Evolutionary conservation across 1,140 invertebrate species (phyloP).

Genomic region (Zaprionus vittiger): DNA sequence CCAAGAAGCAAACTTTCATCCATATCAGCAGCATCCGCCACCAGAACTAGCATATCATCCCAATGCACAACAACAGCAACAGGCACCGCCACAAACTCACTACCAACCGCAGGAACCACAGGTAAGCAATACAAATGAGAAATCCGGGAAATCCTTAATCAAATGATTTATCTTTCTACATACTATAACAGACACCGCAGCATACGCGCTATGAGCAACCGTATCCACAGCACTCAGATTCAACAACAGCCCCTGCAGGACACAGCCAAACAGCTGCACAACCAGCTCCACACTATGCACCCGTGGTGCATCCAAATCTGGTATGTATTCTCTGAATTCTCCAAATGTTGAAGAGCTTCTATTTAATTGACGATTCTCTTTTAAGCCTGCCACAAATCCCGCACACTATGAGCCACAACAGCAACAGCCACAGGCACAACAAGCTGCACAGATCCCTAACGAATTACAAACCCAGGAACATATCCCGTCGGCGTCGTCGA

Average conservation of each 20-base stretch:
- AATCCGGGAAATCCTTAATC: not conserved
- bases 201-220: conserved; percentile 30
- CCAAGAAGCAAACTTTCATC: conserved; percentile 54
- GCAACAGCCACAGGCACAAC: conserved; percentile 13
- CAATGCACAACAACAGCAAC: conserved; percentile 32
- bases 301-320: conserved; percentile 22
- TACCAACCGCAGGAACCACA: conserved; percentile 43
- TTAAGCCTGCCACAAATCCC: conserved; percentile 18
- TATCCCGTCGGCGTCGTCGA: not conserved
- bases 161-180: not conserved
- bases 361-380: not conserved
- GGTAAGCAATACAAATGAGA: not conserved
- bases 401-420: conserved; percentile 22
- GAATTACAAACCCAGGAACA: conserved; percentile 14
- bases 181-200: conserved; percentile 17
- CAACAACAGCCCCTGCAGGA: conserved; percentile 9
- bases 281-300: conserved; percentile 21
- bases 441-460: conserved; percentile 18
- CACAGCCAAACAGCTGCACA: conserved; percentile 6
- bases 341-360: not conserved
- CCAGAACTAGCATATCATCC: conserved; percentile 35
- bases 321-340: not conserved
- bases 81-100: conserved; percentile 25
- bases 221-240: conserved; percentile 8
- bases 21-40: conserved; percentile 59